A percentile compares a stretch with the other conserved stretches of the same genome.
These are phyloP conservation scores for Andrena praecox DNA, from an alignment of 2,888 invertebrate genomes.

Conservation along the genomic window DNA sequence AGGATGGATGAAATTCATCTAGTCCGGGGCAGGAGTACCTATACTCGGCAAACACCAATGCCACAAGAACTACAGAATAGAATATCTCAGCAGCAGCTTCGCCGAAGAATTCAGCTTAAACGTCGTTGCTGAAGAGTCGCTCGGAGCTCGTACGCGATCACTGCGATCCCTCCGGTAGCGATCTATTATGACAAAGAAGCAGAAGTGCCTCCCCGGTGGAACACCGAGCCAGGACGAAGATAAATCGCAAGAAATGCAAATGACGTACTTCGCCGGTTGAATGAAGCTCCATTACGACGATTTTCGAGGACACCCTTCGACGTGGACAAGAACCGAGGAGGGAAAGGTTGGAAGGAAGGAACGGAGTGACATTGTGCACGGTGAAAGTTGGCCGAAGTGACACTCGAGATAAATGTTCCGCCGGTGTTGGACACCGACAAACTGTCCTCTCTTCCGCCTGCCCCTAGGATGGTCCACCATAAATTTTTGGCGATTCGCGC, in stretches of 20 bases:
- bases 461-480: conserved; percentile 15
- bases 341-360: conserved; percentile 52
- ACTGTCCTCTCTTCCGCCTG: conserved; percentile 35
- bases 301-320: conserved; percentile 62
- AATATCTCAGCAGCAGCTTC: neutral
- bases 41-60: neutral
- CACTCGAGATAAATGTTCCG: conserved; percentile 81
- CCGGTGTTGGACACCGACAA: conserved; percentile 62
- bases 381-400: conserved; percentile 78
- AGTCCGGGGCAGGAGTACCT: no score
- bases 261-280: conserved; percentile 58
- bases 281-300: conserved; percentile 68
- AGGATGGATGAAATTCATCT: no score
- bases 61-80: neutral
- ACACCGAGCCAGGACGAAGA: conserved; percentile 45
- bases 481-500: conserved; percentile 38
- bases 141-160: conserved; percentile 27
- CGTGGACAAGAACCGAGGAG: conserved; percentile 47
- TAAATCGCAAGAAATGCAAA: conserved; percentile 71
- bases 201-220: conserved; percentile 34
- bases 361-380: conserved; percentile 72
- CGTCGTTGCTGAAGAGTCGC: neutral
- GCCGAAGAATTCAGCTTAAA: conserved; percentile 18
- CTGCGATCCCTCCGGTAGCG: conserved; percentile 23
- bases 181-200: conserved; percentile 50